Evolutionary conservation across 2,888 invertebrate species (phyloP), one percentile per base, ranked within the genome.

Genomic region (Meta bourneti): DNA sequence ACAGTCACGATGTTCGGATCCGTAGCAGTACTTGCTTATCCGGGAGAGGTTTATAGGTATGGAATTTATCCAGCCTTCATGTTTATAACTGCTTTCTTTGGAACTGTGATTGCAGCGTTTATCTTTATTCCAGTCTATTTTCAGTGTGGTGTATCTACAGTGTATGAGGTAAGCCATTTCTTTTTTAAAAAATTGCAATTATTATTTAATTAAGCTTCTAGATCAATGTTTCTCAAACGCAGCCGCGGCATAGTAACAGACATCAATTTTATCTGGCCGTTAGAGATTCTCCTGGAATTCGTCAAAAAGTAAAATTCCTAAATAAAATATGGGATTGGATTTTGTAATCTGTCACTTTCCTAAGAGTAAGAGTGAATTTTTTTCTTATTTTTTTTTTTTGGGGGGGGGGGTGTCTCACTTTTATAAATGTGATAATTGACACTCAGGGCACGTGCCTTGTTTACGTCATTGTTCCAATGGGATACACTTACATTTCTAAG

Each of bases 41-140:
- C 89, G 4, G 82, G 70, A 2, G 89, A 89, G 48, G 61, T 77
- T n/a, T 89, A 82, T n/a, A 34, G 52, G 16, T 89, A 69, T 77
- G 89, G 89, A 51, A 20, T 75, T 19, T 61, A 69, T 8, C 7
- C 72, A 19, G 9, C 74, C 8, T 48, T 70, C 1, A n/a, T 49
- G 5, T 49, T 13, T 11, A 8, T 82, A 49, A 34, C 54, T 1
- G 5, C 8, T 20, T 9, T 11, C 1, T 8, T 77, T 20, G 89
- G 89, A 20, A 69, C 61, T 13, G 6, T 77, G 34, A 7, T 77
- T 7, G 74, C 89, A 1, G 51, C 61, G 1, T 75, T 69, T 69
- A 16, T 89, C 6, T 52, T 89, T 9, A 19, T 82, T 6, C 89
- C 89, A 19, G 72, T 89, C 7, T 89, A 82, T 52, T 89, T 89